Evolutionary conservation across 1,140 invertebrate genomes (phyloP), one percentile per base, ranked within the genome.

Genomic region (Drosophila pallidifrons): DNA sequence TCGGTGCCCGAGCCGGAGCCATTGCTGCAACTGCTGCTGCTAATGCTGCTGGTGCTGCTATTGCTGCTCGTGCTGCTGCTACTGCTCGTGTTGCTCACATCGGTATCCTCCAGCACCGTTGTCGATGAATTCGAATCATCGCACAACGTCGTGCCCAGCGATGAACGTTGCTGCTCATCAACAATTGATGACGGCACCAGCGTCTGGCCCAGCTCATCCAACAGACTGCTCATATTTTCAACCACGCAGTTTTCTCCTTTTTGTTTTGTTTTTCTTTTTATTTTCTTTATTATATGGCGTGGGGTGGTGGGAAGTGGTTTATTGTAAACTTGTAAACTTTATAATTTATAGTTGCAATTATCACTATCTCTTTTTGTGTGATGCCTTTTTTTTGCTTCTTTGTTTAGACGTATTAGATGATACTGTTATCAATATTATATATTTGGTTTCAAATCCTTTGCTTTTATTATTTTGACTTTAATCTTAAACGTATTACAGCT

Each of bases 51-150:
- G 16, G 51, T 79, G 58, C 61, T 85, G 43, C 66, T 71, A 13
- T 54, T 81, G 51, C 67, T 72, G 69, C 70, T 74, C 41, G 28
- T 70, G 35, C 60, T 68, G 51, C 70, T 77, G 69, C 74, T 87
- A 77, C 81, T 82, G 63, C 80, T 85, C 43, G 85, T 89, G 7
- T 88, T 88, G 52, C 82, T 79, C 28, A 75, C 85, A 57, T 87
- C 82, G n/a, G 71, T 77, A 46, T 87, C 82, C 51, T 87, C 82
- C 28, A 82, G 63, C 30, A 83, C 64, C n/a, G 76, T 76, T 20
- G 73, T 76, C 41, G 70, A 64, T 38, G 70, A 64, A 30, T 64
- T 82, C 13, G 83, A 77, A 58, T 87, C 82, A 54, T 87, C 82
- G 45, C 77, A 77, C 6, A 79, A 49, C 13, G 73, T 46, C 5